These are phyloP conservation scores for Passer montanus DNA, from an alignment of 2,113 vertebrate genomes.

Conservation along the genomic window DNA sequence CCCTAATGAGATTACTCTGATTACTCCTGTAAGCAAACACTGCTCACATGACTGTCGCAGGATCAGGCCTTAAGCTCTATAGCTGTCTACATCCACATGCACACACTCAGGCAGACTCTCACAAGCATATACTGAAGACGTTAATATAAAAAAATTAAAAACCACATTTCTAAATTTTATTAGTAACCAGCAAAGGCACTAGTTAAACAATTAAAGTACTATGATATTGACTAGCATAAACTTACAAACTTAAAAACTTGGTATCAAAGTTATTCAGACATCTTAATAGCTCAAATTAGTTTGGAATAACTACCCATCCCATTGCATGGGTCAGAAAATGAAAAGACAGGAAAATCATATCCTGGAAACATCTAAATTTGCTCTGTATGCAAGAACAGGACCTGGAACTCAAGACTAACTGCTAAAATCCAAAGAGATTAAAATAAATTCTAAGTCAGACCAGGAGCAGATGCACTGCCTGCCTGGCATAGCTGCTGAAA, in stretches of 20 bases:
- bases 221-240: neutral
- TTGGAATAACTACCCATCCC: neutral
- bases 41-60: neutral
- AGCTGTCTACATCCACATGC: neutral
- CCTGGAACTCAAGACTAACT: neutral
- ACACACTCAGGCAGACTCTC: neutral
- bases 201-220: neutral
- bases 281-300: neutral
- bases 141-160: neutral
- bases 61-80: neutral
- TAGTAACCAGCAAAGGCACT: neutral
- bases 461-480: rapidly evolving
- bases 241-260: neutral
- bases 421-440: neutral
- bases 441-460: neutral
- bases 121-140: neutral
- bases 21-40: conserved; percentile 14
- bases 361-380: neutral
- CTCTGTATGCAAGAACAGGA: neutral
- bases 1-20: neutral
- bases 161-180: neutral
- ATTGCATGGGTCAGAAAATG: neutral
- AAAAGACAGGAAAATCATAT: neutral
- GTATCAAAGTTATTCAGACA: neutral
- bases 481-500: neutral